Percentiles rank a stretch among this genome's conserved stretches.
phyloP scores from a whole-genome alignment of 2,888 invertebrate genomes.

The Phymatocera aterrima region DNA sequence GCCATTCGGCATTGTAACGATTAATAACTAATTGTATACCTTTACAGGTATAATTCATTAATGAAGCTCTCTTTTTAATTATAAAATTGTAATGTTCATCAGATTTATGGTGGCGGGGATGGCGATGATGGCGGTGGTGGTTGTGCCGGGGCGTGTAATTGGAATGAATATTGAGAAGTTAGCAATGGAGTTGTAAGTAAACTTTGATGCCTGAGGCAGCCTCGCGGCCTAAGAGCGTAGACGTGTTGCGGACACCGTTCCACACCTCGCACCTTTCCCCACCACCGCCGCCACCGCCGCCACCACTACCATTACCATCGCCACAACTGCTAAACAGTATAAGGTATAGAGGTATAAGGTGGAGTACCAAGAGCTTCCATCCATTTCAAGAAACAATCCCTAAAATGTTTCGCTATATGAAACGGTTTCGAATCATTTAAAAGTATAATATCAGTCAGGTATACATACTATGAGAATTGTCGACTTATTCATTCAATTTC shows the following conservation, averaged over 20 bases:
- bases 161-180: slow-evolving; percentile 75
- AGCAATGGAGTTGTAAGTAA: slow-evolving; percentile 74
- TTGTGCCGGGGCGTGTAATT: slow-evolving; percentile 66
- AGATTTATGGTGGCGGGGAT: background rate
- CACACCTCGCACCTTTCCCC: slow-evolving; percentile 57
- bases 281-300: slow-evolving; percentile 58
- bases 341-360: background rate
- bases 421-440: background rate
- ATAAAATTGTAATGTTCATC: no score
- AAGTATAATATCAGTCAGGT: background rate
- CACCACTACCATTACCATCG: slow-evolving; percentile 52
- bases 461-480: no score
- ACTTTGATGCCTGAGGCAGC: slow-evolving; percentile 72
- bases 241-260: slow-evolving; percentile 74
- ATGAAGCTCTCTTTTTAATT: background rate
- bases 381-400: slow-evolving; percentile 3
- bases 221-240: slow-evolving; percentile 73
- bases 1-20: no score
- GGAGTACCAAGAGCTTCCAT: background rate
- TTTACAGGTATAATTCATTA: no score
- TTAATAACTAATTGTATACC: no score
- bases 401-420: background rate
- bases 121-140: background rate
- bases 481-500: no score
- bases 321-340: background rate